These are phyloP conservation scores for Hypanus sabinus DNA, from an alignment of 2,113 vertebrate genomes.

Conservation along the genomic window DNA sequence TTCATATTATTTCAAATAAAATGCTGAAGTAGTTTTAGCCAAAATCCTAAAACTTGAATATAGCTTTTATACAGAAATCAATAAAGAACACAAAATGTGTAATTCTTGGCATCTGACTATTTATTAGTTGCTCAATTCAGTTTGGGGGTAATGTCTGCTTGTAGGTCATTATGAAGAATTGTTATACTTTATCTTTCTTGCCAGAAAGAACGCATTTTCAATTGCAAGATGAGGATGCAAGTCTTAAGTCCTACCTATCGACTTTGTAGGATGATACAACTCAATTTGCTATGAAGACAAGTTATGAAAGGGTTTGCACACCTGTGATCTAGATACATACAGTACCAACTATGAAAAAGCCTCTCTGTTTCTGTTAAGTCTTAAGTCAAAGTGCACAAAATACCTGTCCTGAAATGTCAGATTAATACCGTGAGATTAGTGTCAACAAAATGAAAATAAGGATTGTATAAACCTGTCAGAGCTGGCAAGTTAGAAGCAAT, in stretches of 20 bases:
- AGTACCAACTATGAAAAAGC: neutral
- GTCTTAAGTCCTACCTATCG: neutral
- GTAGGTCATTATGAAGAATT: neutral
- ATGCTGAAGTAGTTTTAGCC: neutral
- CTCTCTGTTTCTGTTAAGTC: neutral
- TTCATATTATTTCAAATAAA: neutral
- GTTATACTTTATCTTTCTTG: neutral
- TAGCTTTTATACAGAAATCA: slow-evolving; percentile 34
- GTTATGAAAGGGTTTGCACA: neutral
- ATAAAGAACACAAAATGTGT: slow-evolving; percentile 9
- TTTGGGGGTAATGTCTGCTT: slow-evolving; percentile 1
- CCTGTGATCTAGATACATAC: neutral
- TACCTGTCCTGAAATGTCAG: neutral
- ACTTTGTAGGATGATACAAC: neutral
- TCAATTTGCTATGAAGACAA: neutral
- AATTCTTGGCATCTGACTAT: slow-evolving; percentile 4
- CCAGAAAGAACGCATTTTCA: neutral
- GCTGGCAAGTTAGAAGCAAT: slow-evolving; percentile 5
- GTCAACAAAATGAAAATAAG: neutral
- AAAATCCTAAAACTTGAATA: neutral
- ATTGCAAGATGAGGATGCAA: neutral
- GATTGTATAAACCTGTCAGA: neutral
- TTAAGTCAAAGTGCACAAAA: neutral
- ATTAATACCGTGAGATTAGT: neutral
- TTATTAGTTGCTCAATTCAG: neutral